Percentiles rank a stretch among this genome's conserved stretches.
Conservation (phyloP, 53 echinoderm and acorn worm genomes). For the Hippasteria phrygiana region DNA sequence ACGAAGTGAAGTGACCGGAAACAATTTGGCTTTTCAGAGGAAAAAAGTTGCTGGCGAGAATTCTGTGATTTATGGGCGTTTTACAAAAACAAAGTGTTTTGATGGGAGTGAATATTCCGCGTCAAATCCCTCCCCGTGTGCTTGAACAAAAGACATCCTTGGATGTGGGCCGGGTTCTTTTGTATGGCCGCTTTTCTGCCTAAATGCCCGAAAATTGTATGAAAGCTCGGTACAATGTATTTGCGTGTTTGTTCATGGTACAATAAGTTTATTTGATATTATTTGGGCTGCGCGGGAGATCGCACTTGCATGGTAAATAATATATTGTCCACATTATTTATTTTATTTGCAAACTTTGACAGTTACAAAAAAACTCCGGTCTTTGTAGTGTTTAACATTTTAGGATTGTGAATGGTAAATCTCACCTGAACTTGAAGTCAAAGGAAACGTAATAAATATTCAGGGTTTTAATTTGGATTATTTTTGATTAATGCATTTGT, state of each 20-base stretch:
- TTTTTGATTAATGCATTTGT: too few species aligned
- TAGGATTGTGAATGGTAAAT: too few species aligned
- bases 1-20: constrained; percentile 47
- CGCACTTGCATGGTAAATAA: too few species aligned
- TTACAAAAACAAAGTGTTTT: constrained; percentile 34
- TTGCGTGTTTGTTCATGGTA: neutral
- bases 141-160: constrained; percentile 10
- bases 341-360: too few species aligned
- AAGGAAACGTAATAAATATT: too few species aligned
- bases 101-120: constrained; percentile 22
- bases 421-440: too few species aligned
- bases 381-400: too few species aligned
- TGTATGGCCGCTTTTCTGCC: neutral
- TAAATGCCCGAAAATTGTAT: constrained; percentile 35
- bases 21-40: constrained; percentile 22
- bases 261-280: neutral
- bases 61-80: constrained; percentile 45
- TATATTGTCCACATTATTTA: too few species aligned
- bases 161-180: neutral
- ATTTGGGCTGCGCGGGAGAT: neutral
- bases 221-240: neutral
- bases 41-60: neutral
- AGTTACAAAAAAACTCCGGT: too few species aligned
- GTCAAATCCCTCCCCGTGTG: constrained; percentile 14
- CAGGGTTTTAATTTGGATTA: too few species aligned